Base-by-base conservation (phyloP, 1,140 invertebrate genomes). In the Dreissena polymorpha region DNA sequence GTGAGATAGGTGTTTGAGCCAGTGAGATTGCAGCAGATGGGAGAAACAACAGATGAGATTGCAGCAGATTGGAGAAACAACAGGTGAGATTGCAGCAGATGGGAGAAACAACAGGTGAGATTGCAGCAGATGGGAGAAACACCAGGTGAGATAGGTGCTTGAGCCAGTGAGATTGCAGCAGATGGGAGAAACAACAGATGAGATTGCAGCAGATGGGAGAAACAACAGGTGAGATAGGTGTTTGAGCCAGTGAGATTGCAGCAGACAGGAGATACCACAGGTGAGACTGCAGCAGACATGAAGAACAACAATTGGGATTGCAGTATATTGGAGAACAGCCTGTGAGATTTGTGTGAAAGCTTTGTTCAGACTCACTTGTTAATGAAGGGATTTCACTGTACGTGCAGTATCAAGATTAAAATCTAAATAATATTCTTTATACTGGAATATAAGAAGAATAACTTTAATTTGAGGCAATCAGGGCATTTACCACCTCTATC, bases 171-270 rank as follows among this genome's bases (percentile, higher is more conserved):
- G 68, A 16, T 12, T 78, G 49, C 7, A 83, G 65, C 84, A 80
- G 53, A 86, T 83, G 64, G 80, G 25, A 23, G 85, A 87, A 63
- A 87, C 86, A 53, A 87, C 86, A 76, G 86, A 84, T 85, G 67
- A 78, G 55, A 64, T 25, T 87, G 50, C 82, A 83, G 65, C 84
- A 80, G 51, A 86, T 82, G 60, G 80, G 25, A 18, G 86, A 87
- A 69, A 87, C 86, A 53, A 87, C 86, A 39, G 39, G 39, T 39
- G 39, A 39, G 68, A 16, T 12, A 67, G 49, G n/a, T n/a, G n/a
- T n/a, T n/a, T n/a, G n/a, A n/a, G n/a, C n/a, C 7, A 84, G 86
- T 85, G 39, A 39, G 69, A 55, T 27, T 88, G 29, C 83, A 84
- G 63, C 84, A 82, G 53, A 86, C 85, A 60, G 81, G 29, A 25